These are phyloP conservation scores for Myzus persicae DNA, from an alignment of 1,140 invertebrate genomes.

Conservation along the genomic window DNA sequence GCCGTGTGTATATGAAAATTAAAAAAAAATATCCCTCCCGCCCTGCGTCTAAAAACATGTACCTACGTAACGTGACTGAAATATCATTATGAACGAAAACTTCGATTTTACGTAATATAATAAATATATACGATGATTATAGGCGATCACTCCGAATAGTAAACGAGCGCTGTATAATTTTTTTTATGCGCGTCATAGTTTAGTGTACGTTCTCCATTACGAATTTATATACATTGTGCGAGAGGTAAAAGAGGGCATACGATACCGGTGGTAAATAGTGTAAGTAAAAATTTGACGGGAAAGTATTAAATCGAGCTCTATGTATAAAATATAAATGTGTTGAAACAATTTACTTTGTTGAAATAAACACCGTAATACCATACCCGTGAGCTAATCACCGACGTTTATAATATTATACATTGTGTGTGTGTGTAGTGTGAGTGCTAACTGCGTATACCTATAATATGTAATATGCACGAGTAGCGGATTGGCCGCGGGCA, in stretches of 20 bases:
- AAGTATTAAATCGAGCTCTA: background rate
- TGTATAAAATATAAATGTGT: background rate
- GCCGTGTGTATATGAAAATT: background rate
- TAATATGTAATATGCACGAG: background rate
- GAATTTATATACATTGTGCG: background rate
- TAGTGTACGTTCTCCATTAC: background rate
- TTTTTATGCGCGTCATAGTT: background rate
- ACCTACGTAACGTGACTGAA: background rate
- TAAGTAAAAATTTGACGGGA: background rate
- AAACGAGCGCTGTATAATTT: background rate
- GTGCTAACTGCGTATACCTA: background rate
- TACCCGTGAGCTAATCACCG: constrained; percentile 49
- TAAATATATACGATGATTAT: background rate
- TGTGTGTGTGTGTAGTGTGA: background rate
- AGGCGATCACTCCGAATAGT: background rate
- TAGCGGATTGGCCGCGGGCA: background rate
- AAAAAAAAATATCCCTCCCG: background rate
- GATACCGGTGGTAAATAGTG: background rate
- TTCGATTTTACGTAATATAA: background rate
- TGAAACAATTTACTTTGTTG: constrained; percentile 39
- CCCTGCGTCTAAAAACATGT: background rate
- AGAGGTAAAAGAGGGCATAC: background rate
- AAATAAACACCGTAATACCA: constrained; percentile 48
- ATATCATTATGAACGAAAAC: background rate
- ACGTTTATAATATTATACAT: background rate